Evolutionary conservation across 2,888 invertebrate genomes (phyloP).

Genomic region (Eucera pruinosa): DNA sequence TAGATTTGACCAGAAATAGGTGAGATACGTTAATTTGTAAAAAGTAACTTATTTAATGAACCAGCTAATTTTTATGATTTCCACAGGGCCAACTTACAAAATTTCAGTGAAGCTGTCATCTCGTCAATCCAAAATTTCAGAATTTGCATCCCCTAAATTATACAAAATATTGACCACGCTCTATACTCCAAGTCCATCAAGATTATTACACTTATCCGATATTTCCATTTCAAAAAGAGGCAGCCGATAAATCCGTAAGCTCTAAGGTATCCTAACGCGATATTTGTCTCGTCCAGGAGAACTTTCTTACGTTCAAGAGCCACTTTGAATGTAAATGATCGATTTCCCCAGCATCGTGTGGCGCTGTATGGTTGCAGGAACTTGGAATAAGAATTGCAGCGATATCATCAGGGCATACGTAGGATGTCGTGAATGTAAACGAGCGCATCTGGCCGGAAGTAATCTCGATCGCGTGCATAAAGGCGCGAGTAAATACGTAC

Average conservation of each 20-base stretch:
- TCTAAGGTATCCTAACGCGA: neutral
- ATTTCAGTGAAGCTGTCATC: too few species aligned
- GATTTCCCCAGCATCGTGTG: slow-evolving; percentile 10
- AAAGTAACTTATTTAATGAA: too few species aligned
- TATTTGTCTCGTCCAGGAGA: neutral
- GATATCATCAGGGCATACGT: slow-evolving; percentile 18
- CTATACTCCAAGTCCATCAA: too few species aligned
- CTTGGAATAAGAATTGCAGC: slow-evolving; percentile 28
- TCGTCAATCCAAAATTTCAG: too few species aligned
- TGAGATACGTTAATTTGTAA: too few species aligned
- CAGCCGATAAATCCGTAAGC: neutral
- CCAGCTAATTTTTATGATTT: too few species aligned
- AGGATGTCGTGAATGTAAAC: slow-evolving; percentile 42
- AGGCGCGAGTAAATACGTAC: slow-evolving; percentile 53
- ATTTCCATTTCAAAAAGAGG: neutral
- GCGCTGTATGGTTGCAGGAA: slow-evolving; percentile 25
- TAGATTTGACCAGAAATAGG: too few species aligned
- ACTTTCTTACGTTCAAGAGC: neutral
- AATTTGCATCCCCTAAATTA: too few species aligned
- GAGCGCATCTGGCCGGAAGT: slow-evolving; percentile 55
- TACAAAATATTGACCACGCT: too few species aligned
- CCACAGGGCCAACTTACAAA: too few species aligned
- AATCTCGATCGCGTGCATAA: slow-evolving; percentile 61
- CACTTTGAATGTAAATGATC: slow-evolving; percentile 18
- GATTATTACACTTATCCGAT: too few species aligned